Evolutionary conservation across 2,888 invertebrate genomes (phyloP).

Genomic region (Calephelis perditalis): DNA sequence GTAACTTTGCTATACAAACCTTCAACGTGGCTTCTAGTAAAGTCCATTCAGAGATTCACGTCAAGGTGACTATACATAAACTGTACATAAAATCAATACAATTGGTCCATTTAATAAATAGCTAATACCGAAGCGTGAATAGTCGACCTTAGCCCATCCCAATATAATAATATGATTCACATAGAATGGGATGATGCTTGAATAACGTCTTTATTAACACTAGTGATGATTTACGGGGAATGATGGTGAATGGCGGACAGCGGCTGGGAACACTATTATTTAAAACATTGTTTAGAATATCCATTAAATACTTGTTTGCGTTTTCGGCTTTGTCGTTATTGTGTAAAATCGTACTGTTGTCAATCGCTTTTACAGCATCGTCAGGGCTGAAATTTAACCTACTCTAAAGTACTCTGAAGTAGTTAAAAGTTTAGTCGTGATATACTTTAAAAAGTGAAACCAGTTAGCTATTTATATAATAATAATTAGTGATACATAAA

Average conservation of each 20-base stretch:
- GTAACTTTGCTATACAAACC: background rate
- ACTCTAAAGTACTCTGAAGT: too few species aligned
- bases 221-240: background rate
- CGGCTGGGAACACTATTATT: too few species aligned
- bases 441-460: too few species aligned
- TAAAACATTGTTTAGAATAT: too few species aligned
- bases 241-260: background rate
- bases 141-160: slow-evolving; percentile 67
- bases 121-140: slow-evolving; percentile 54
- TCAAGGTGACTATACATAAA: slow-evolving; percentile 15
- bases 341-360: too few species aligned
- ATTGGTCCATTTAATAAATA: slow-evolving; percentile 43
- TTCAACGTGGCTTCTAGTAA: background rate
- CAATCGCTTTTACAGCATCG: too few species aligned
- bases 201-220: slow-evolving; percentile 55
- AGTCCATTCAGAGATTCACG: background rate
- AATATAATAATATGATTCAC: slow-evolving; percentile 46
- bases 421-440: too few species aligned
- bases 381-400: too few species aligned
- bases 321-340: too few species aligned
- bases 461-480: too few species aligned
- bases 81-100: slow-evolving; percentile 16
- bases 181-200: slow-evolving; percentile 48
- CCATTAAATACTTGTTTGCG: too few species aligned
- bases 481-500: too few species aligned